A percentile compares a stretch with the other conserved stretches of the same genome.
These are phyloP conservation scores for Scaptomyza caliginosa DNA, from an alignment of 2,888 invertebrate genomes.

Conservation along the genomic window DNA sequence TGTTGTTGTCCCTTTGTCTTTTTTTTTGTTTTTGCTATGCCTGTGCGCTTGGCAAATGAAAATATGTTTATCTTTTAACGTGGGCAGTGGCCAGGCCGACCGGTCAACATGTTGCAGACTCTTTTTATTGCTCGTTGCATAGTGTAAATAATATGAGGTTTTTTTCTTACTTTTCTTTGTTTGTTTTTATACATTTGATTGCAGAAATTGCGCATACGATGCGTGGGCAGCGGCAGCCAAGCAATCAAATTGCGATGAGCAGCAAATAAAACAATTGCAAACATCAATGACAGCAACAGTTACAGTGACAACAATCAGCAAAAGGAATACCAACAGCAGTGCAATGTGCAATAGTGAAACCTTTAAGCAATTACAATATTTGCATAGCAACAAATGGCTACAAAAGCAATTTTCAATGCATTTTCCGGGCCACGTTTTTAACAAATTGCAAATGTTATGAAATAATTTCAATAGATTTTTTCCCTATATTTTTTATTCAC, in stretches of 20 bases:
- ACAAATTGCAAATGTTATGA: slow-evolving; percentile 72
- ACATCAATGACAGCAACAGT: slow-evolving; percentile 16
- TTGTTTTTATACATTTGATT: slow-evolving; percentile 7
- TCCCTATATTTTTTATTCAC: slow-evolving; percentile 23
- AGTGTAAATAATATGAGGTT: slow-evolving; percentile 46
- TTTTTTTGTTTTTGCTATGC: not conserved
- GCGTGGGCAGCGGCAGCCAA: slow-evolving; percentile 22
- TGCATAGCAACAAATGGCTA: slow-evolving; percentile 42
- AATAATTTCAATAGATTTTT: slow-evolving; percentile 65
- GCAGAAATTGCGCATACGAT: slow-evolving; percentile 54
- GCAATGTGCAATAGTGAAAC: slow-evolving; percentile 30
- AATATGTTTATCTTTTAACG: slow-evolving; percentile 34
- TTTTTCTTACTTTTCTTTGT: not conserved
- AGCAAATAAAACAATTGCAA: slow-evolving; percentile 49
- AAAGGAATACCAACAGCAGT: slow-evolving; percentile 12
- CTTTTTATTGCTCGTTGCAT: slow-evolving; percentile 12
- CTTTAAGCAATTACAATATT: slow-evolving; percentile 69
- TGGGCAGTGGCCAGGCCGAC: slow-evolving; percentile 29
- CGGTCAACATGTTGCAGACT: slow-evolving; percentile 33
- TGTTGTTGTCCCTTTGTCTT: too few species aligned
- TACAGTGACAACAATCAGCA: slow-evolving; percentile 11
- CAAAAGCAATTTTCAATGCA: slow-evolving; percentile 36
- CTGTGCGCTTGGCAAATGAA: slow-evolving; percentile 19
- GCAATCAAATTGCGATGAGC: slow-evolving; percentile 56
- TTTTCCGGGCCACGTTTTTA: slow-evolving; percentile 64